These are phyloP conservation scores for Anarsia innoxiella DNA, from an alignment of 2,888 invertebrate genomes.

Conservation along the genomic window DNA sequence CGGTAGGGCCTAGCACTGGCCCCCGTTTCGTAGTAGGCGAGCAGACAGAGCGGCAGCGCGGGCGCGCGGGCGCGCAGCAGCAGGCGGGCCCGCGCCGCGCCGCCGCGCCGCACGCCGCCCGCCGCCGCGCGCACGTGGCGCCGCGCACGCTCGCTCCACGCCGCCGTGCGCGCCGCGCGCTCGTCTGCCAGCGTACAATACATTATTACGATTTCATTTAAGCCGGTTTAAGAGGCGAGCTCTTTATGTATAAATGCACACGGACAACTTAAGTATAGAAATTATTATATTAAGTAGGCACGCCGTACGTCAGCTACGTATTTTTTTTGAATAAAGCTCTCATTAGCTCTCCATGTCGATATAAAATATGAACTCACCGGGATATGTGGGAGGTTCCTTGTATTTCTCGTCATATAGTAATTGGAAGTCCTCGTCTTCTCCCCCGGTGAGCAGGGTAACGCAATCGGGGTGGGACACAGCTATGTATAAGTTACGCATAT, in stretches of 20 bases:
- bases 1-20: conserved; percentile 33
- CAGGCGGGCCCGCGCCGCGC: conserved; percentile 28
- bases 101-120: conserved; percentile 25
- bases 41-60: conserved; percentile 36
- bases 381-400: conserved; percentile 69
- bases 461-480: conserved; percentile 83
- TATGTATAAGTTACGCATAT: conserved; percentile 77
- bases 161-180: conserved; percentile 42
- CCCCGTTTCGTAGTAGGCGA: conserved; percentile 57
- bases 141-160: conserved; percentile 32
- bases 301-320: no score
- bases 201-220: no score
- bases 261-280: no score
- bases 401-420: conserved; percentile 52
- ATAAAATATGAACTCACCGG: no score
- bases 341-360: no score
- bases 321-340: no score
- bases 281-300: no score
- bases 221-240: no score
- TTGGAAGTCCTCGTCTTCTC: conserved; percentile 32
- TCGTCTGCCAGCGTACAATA: conserved; percentile 50
- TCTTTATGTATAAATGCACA: no score
- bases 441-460: conserved; percentile 58
- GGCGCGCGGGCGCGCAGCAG: conserved; percentile 41
- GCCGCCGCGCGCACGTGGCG: conserved; percentile 29